A percentile compares a stretch with the other conserved stretches of the same genome.
phyloP scores from a whole-genome alignment of 1,140 invertebrate genomes.

The Chymomyza costata region DNA sequence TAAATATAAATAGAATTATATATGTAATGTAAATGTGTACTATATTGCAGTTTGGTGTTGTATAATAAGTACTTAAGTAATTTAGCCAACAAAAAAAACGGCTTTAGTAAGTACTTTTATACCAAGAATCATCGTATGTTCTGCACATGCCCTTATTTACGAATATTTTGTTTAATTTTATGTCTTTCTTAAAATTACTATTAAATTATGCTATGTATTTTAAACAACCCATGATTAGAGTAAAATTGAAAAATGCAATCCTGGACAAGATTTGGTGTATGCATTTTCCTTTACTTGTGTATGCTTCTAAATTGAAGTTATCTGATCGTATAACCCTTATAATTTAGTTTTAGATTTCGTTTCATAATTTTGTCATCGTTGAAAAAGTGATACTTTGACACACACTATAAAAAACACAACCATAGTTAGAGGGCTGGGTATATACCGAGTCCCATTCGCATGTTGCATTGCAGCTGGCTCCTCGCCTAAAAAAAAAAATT shows the following conservation, averaged over 20 bases:
- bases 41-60: conserved; percentile 4
- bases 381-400: conserved; percentile 24
- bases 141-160: conserved; percentile 52
- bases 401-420: conserved; percentile 67
- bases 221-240: conserved; percentile 73
- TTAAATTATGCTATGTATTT: conserved; percentile 65
- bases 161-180: conserved; percentile 36
- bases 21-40: too few relatives aligned
- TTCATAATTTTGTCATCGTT: conserved; percentile 56
- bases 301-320: conserved; percentile 13
- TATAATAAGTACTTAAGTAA: too few relatives aligned
- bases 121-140: neutral
- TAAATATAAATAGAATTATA: too few relatives aligned
- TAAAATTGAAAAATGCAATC: conserved; percentile 72
- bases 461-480: conserved; percentile 74
- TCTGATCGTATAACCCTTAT: too few relatives aligned
- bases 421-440: conserved; percentile 46
- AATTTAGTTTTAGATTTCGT: conserved; percentile 7
- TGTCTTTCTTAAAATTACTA: conserved; percentile 47
- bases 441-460: conserved; percentile 51
- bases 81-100: conserved; percentile 60
- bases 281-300: conserved; percentile 35
- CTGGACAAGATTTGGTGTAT: conserved; percentile 65
- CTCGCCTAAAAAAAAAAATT: conserved; percentile 45
- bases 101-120: conserved; percentile 39